Conservation (phyloP, 1,140 invertebrate species). For the Aphis gossypii region DNA sequence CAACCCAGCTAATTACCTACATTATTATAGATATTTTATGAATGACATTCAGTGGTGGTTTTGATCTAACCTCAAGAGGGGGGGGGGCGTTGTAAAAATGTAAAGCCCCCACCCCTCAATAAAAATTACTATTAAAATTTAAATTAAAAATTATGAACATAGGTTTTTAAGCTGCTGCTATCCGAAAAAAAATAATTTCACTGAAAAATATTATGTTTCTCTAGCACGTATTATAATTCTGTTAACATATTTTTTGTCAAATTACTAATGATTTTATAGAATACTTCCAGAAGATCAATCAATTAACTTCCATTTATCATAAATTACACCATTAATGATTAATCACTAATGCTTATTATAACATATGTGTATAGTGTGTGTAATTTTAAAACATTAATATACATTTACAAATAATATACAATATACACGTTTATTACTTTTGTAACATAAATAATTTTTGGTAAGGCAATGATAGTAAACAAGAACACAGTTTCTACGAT, state of each 20-base stretch:
- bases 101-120: too few relatives aligned
- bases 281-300: neutral
- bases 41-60: too few relatives aligned
- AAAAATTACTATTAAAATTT: too few relatives aligned
- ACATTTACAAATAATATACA: neutral
- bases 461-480: neutral
- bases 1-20: too few relatives aligned
- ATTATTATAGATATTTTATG: too few relatives aligned
- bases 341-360: neutral
- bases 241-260: neutral
- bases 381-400: neutral
- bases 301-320: neutral
- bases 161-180: neutral
- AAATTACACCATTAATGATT: neutral
- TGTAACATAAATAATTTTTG: neutral
- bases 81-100: too few relatives aligned
- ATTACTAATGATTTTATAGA: neutral
- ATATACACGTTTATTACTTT: neutral
- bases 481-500: slow-evolving; percentile 32
- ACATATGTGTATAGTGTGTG: neutral
- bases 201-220: too few relatives aligned
- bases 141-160: too few relatives aligned
- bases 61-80: too few relatives aligned
- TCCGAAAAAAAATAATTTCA: neutral
- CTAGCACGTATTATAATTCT: neutral